Percentiles rank a stretch among this genome's conserved stretches.
Evolutionary conservation across 2,113 vertebrate species (phyloP).

Genomic region (Benthochromis sp.): DNA sequence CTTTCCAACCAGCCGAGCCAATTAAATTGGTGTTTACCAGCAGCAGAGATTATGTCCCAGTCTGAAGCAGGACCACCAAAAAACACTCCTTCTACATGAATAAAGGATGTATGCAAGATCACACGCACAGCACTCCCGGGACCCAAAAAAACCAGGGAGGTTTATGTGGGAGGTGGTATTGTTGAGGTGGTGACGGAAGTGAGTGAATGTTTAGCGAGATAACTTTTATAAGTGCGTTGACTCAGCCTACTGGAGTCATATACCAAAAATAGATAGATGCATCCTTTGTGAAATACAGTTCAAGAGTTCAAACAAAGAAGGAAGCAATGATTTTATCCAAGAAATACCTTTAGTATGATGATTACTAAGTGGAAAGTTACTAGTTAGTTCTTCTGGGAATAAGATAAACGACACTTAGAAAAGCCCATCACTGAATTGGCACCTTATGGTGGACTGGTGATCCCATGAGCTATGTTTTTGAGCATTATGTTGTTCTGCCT

Average conservation of each 20-base stretch:
- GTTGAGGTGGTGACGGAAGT: not conserved
- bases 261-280: not conserved
- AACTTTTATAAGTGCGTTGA: not conserved
- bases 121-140: constrained; percentile 13
- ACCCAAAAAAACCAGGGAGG: not conserved
- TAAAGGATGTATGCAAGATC: constrained; percentile 55
- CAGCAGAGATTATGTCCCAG: constrained; percentile 48
- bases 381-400: not conserved
- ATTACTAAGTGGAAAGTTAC: not conserved
- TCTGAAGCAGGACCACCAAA: constrained; percentile 36
- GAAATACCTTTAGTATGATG: not conserved
- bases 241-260: not conserved
- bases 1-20: constrained; percentile 40
- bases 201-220: not conserved
- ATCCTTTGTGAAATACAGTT: not conserved
- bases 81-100: constrained; percentile 44
- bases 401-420: not conserved
- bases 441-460: not conserved
- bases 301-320: not conserved
- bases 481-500: not conserved
- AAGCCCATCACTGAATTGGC: not conserved
- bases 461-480: not conserved
- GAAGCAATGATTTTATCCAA: not conserved
- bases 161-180: not conserved
- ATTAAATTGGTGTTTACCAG: constrained; percentile 61